phyloP scores from a whole-genome alignment of 2,888 invertebrate genomes.

The Drosophila macrospina region DNA sequence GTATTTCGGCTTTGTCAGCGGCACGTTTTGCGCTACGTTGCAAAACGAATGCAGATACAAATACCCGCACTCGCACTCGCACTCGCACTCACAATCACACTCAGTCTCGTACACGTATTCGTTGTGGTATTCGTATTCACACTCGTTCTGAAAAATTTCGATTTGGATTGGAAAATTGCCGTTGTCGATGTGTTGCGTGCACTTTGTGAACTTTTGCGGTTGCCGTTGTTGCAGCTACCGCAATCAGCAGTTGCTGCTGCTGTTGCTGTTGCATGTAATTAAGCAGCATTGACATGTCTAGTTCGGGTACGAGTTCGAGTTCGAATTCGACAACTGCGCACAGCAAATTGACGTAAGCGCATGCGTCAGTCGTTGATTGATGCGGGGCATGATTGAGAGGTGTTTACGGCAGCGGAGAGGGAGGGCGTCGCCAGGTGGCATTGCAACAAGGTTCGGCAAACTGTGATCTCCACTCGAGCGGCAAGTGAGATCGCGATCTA shows the following conservation, averaged over 20 bases:
- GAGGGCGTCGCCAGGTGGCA: not conserved
- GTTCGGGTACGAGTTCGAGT: slow-evolving; percentile 56
- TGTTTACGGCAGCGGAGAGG: too few relatives aligned
- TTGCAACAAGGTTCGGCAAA: slow-evolving; percentile 43
- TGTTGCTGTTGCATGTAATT: slow-evolving; percentile 68
- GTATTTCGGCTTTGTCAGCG: slow-evolving; percentile 66
- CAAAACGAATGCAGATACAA: slow-evolving; percentile 46
- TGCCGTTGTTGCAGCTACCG: slow-evolving; percentile 46
- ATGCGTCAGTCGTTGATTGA: slow-evolving; percentile 68
- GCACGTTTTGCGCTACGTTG: slow-evolving; percentile 63
- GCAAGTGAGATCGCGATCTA: slow-evolving; percentile 45
- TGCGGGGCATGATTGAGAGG: slow-evolving; percentile 21
- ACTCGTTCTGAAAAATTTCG: slow-evolving; percentile 43
- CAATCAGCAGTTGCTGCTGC: slow-evolving; percentile 54
- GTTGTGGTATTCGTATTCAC: slow-evolving; percentile 43
- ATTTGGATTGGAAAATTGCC: slow-evolving; percentile 37
- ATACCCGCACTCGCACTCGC: slow-evolving; percentile 8
- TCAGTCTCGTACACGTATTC: slow-evolving; percentile 16
- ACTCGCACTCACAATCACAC: slow-evolving; percentile 2
- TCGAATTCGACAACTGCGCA: slow-evolving; percentile 63
- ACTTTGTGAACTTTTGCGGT: slow-evolving; percentile 69
- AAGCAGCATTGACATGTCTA: slow-evolving; percentile 80
- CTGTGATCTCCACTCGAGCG: slow-evolving; percentile 54
- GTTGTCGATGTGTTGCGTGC: slow-evolving; percentile 62
- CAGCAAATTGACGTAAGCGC: slow-evolving; percentile 75